A percentile compares a stretch with the other conserved stretches of the same genome.
These are phyloP conservation scores for Pseudopodoces humilis DNA, from an alignment of 2,113 vertebrate genomes.

Conservation along the genomic window DNA sequence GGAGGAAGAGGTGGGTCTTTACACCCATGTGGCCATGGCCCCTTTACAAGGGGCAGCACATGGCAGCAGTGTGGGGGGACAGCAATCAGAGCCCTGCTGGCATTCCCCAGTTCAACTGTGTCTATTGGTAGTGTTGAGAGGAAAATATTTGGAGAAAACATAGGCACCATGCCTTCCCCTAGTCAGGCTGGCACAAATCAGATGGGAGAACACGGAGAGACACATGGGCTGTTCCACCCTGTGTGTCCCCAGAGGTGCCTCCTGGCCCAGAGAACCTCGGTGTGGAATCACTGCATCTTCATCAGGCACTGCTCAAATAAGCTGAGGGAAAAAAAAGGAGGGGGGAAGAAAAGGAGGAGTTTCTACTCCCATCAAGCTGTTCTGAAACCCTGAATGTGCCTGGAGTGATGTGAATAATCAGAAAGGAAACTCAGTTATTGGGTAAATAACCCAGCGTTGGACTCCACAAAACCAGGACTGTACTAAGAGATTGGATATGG, in stretches of 20 bases:
- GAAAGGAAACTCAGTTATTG: slow-evolving; percentile 60
- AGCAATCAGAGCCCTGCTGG: neutral
- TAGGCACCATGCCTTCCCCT: neutral
- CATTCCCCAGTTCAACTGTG: neutral
- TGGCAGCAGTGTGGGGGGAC: neutral
- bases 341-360: neutral
- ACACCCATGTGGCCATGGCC: rapidly evolving
- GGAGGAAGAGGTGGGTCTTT: neutral
- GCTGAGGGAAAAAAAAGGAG: rapidly evolving
- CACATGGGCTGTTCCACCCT: neutral
- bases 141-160: neutral
- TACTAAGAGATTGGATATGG: slow-evolving; percentile 69
- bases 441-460: slow-evolving; percentile 25
- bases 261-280: neutral
- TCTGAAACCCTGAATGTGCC: slow-evolving; percentile 46
- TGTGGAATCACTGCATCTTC: slow-evolving; percentile 5
- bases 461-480: slow-evolving; percentile 57
- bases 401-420: slow-evolving; percentile 58
- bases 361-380: slow-evolving; percentile 1
- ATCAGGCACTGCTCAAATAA: neutral
- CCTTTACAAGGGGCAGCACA: neutral
- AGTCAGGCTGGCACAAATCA: neutral
- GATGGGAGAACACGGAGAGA: rapidly evolving
- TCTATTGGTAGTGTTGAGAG: neutral
- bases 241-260: neutral